Conservation (phyloP, 1,140 invertebrate genomes). For the Polypedilum pembai region DNA sequence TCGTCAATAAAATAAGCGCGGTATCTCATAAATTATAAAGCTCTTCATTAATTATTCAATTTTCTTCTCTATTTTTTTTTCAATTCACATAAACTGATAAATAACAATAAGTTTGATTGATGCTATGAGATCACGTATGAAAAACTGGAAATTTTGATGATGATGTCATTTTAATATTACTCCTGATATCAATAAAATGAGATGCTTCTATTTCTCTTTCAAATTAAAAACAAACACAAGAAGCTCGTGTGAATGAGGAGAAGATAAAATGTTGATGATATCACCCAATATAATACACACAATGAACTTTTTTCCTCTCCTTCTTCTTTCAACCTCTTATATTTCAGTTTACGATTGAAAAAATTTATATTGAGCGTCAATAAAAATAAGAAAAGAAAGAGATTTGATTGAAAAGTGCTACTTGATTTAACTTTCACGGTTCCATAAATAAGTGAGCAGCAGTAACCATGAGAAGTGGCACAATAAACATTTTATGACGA, state of each 20-base stretch:
- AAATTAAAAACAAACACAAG: slow-evolving; percentile 14
- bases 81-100: not conserved
- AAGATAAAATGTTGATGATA: slow-evolving; percentile 14
- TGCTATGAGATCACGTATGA: not conserved
- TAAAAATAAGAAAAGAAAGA: slow-evolving; percentile 3
- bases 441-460: slow-evolving; percentile 23
- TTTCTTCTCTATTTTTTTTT: not conserved
- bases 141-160: slow-evolving; percentile 3
- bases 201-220: not conserved
- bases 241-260: slow-evolving; percentile 11
- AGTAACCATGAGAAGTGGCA: not conserved
- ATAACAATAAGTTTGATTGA: not conserved
- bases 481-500: slow-evolving; percentile 25
- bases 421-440: slow-evolving; percentile 24
- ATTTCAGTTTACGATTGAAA: not conserved
- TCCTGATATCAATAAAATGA: slow-evolving; percentile 13
- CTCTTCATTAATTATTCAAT: slow-evolving; percentile 5
- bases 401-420: slow-evolving; percentile 27
- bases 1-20: slow-evolving; percentile 2
- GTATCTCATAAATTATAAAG: slow-evolving; percentile 1
- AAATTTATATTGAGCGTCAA: slow-evolving; percentile 27
- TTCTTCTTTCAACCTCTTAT: not conserved
- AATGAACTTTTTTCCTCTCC: not conserved
- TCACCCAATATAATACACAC: not conserved
- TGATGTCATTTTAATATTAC: no score